These are phyloP conservation scores for Drosophila paranaensis DNA, from an alignment of 2,888 invertebrate species.

Conservation along the genomic window DNA sequence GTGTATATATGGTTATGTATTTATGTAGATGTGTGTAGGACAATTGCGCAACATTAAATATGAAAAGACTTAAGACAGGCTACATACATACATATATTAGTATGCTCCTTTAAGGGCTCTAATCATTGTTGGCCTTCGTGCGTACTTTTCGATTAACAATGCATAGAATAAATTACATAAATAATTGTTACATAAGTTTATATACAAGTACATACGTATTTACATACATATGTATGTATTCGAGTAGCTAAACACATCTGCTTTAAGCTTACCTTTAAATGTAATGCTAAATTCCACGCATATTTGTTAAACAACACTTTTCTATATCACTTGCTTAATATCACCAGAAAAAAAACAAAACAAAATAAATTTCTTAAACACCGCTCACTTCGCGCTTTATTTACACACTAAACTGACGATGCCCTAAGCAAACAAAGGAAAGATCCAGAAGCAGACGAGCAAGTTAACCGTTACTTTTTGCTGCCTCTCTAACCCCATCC, in stretches of 20 bases:
- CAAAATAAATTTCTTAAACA: background rate
- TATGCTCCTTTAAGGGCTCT: background rate
- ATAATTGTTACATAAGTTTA: too few relatives aligned
- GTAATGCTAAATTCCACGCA: background rate
- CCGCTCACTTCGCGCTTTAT: background rate
- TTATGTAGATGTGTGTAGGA: background rate
- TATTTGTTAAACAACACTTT: background rate
- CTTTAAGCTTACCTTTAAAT: background rate
- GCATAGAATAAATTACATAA: background rate
- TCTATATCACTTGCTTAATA: conserved; percentile 1
- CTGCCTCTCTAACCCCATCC: background rate
- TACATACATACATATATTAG: background rate
- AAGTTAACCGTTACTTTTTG: conserved; percentile 5
- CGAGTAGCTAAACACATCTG: too few relatives aligned
- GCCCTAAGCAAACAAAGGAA: background rate
- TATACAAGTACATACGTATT: background rate
- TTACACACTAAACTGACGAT: background rate
- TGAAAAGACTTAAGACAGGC: background rate
- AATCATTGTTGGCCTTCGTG: background rate
- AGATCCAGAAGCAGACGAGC: background rate
- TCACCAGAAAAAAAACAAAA: background rate
- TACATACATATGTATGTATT: background rate
- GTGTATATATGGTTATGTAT: background rate
- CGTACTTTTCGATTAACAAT: background rate
- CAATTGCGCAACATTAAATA: background rate